Evolutionary conservation across 2,113 vertebrate species (phyloP).

Genomic region (Pomatostomus ruficeps): DNA sequence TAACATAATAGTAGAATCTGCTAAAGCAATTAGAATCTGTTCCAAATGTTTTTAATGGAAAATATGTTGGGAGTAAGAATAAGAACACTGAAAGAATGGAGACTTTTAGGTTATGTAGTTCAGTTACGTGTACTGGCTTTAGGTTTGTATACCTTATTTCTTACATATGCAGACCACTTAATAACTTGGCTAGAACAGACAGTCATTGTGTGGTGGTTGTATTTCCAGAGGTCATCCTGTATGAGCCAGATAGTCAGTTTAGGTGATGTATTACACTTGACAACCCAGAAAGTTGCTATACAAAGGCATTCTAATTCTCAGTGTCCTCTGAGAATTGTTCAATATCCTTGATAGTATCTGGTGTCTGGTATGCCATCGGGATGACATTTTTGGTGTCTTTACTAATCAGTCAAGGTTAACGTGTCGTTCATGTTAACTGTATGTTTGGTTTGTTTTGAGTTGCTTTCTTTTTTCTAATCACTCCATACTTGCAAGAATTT

Average conservation of each 20-base stretch:
- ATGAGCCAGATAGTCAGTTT: slow-evolving; percentile 7
- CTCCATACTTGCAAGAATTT: background rate
- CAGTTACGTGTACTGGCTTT: background rate
- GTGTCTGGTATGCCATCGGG: background rate
- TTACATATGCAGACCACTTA: slow-evolving; percentile 55
- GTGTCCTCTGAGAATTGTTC: slow-evolving; percentile 21
- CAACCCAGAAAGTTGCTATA: slow-evolving; percentile 28
- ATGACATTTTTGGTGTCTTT: slow-evolving; percentile 19
- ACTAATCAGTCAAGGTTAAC: slow-evolving; percentile 18
- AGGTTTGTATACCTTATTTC: slow-evolving; percentile 44
- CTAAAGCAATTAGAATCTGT: slow-evolving; percentile 70
- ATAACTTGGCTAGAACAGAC: slow-evolving; percentile 38
- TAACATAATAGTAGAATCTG: slow-evolving; percentile 64
- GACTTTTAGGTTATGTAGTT: background rate
- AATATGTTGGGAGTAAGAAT: slow-evolving; percentile 19
- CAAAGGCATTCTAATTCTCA: slow-evolving; percentile 36
- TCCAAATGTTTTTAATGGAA: slow-evolving; percentile 55
- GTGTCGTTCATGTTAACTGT: background rate
- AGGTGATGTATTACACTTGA: slow-evolving; percentile 53
- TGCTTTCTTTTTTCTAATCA: background rate
- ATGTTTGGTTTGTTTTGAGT: background rate
- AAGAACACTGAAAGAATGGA: background rate
- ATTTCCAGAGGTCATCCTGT: slow-evolving; percentile 45
- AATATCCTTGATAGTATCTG: slow-evolving; percentile 38
- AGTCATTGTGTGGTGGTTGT: slow-evolving; percentile 25